Conservation (phyloP, 2,797 vertebrate species). For the Premnoplex brunnescens region DNA sequence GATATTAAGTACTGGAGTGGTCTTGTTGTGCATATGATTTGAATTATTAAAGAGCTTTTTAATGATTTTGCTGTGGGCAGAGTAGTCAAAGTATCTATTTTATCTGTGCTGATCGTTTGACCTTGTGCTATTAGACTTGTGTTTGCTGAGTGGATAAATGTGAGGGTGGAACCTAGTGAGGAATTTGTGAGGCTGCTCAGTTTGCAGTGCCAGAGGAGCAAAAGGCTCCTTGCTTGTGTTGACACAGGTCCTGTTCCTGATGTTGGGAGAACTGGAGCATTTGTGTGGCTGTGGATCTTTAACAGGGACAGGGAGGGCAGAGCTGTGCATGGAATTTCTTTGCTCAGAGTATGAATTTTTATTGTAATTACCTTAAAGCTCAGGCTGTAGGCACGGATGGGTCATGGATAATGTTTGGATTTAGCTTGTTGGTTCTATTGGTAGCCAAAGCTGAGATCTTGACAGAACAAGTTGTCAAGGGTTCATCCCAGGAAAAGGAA, state of each 20-base stretch:
- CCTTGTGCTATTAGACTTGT: neutral
- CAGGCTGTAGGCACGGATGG: fast-evolving
- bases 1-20: neutral
- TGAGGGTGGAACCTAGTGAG: neutral
- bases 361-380: neutral
- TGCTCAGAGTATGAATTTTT: neutral
- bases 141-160: constrained; percentile 3
- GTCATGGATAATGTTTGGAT: neutral
- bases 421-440: neutral
- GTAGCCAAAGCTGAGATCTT: neutral
- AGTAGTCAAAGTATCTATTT: neutral
- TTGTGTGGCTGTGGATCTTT: neutral
- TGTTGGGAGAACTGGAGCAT: neutral
- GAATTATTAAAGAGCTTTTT: neutral
- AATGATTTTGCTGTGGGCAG: neutral
- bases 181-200: neutral
- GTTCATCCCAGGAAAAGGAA: neutral
- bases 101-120: neutral
- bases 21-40: neutral
- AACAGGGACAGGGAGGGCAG: neutral
- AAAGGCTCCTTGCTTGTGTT: neutral
- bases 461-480: neutral
- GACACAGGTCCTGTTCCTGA: neutral
- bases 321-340: neutral
- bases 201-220: neutral